phyloP scores from a whole-genome alignment of 53 echinoderm and acorn worm genomes.

The Holothuria leucospilota region DNA sequence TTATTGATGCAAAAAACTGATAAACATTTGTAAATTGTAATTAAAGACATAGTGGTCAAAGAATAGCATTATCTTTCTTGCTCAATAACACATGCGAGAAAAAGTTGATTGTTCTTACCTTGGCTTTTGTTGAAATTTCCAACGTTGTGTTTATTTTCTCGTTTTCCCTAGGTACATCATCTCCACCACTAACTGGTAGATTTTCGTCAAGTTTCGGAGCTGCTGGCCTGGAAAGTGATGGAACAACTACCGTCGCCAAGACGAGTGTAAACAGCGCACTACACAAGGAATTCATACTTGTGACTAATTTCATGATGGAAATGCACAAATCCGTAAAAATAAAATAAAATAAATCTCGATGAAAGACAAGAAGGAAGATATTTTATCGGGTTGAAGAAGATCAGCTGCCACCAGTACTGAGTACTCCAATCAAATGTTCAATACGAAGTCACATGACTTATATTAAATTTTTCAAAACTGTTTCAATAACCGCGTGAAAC shows the following conservation, averaged over 20 bases:
- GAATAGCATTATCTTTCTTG: too few relatives aligned
- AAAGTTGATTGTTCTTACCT: neutral
- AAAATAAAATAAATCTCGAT: constrained; percentile 13
- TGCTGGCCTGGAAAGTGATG: neutral
- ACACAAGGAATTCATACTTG: too few relatives aligned
- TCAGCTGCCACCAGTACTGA: constrained; percentile 38
- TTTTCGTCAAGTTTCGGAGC: neutral
- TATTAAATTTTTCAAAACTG: too few relatives aligned
- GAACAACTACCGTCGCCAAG: too few relatives aligned
- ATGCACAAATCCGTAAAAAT: constrained; percentile 38
- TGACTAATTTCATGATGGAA: neutral
- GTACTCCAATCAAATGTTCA: constrained; percentile 28
- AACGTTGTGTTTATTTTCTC: neutral
- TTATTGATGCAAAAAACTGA: too few relatives aligned
- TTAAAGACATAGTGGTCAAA: too few relatives aligned
- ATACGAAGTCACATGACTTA: constrained; percentile 24
- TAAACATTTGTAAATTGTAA: too few relatives aligned
- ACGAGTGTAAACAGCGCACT: too few relatives aligned
- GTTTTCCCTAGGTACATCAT: neutral
- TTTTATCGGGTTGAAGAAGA: neutral
- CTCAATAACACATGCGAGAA: neutral
- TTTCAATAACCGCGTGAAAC: too few relatives aligned
- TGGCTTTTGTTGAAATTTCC: constrained; percentile 32
- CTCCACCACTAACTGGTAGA: neutral
- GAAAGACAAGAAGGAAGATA: constrained; percentile 4